Percentiles rank a stretch among this genome's conserved stretches.
phyloP scores from a whole-genome alignment of 2,888 invertebrate genomes.

The Amblyjoppa fuscipennis region DNA sequence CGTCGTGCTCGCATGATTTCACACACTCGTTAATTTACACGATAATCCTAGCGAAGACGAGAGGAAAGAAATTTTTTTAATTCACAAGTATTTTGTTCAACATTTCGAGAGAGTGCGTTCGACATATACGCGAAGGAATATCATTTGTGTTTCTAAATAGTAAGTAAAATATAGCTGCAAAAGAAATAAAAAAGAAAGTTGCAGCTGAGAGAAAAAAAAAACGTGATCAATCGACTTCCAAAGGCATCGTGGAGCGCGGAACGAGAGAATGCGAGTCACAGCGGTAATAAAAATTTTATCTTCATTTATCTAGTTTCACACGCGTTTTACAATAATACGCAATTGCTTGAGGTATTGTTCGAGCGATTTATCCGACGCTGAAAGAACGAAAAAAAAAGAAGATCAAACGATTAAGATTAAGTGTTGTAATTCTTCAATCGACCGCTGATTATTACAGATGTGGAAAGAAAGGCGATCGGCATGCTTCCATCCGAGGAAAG shows the following conservation, averaged over 20 bases:
- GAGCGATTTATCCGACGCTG: background rate
- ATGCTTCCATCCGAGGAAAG: slow-evolving; percentile 74
- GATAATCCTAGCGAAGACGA: background rate
- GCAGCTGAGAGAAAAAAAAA: slow-evolving; percentile 31
- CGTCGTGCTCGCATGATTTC: slow-evolving; percentile 21
- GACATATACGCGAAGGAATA: background rate
- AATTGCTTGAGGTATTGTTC: background rate
- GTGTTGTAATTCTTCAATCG: background rate
- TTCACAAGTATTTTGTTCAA: background rate
- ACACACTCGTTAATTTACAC: background rate
- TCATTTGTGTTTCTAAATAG: background rate
- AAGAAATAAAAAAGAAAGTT: background rate
- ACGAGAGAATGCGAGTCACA: slow-evolving; percentile 61
- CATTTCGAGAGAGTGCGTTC: background rate
- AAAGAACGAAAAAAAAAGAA: background rate
- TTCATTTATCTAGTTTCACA: background rate
- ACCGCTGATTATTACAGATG: slow-evolving; percentile 78
- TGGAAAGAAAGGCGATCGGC: slow-evolving; percentile 74
- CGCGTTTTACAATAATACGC: background rate
- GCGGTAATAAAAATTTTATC: slow-evolving; percentile 41
- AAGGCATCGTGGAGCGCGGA: slow-evolving; percentile 62
- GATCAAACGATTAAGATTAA: background rate
- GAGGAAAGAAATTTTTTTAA: background rate
- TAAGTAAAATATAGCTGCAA: slow-evolving; percentile 1
- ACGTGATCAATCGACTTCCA: slow-evolving; percentile 19